Base-by-base conservation (phyloP, 2,797 vertebrate species). In the Ptychadena robeensis region DNA sequence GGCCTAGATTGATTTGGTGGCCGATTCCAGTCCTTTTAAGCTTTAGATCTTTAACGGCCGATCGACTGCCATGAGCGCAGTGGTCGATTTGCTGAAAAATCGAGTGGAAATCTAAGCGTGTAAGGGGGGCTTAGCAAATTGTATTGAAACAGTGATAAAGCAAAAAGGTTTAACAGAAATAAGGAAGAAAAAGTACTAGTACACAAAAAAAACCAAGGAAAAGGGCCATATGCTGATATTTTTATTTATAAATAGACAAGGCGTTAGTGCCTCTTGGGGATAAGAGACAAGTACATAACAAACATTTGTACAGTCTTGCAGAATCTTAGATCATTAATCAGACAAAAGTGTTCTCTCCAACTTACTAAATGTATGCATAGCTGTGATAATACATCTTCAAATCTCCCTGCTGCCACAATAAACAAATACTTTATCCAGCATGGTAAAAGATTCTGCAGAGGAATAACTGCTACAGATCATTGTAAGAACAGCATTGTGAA, bases 251-350 rank as follows among this genome's bases (percentile, higher is more conserved):
- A 53, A 53, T 22, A 53, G 44, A 53, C 44, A 53, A 53, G 44
- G 44, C 22, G 44, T 53, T 53, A 22, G 18, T 53, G 44, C 15
- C 44, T 53, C 44, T 53, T 53, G 44, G 18, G 44, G 44, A 53
- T 53, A 53, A 22, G 18, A 53, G 44, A 53, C 44, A 53, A 53
- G 44, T 53, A 53, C 44, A 53, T 15, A 53, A 53, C 44, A 53
- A 53, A 53, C 44, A 53, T 53, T 53, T 53, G 22, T 53, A 53
- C 44, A 53, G 44, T 7, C 44, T 53, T 22, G 15, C 44, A 22
- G 44, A 53, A 53, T 53, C 44, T 53, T 53, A n/a, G 44, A 53
- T 53, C 44, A 53, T 53, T 53, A 53, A 53, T 53, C 44, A 53
- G 44, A 53, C 44, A n/a, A 22, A 53, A 53, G 44, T 53, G 44